Evolutionary conservation across 1,140 invertebrate genomes (phyloP).

Genomic region (Aphelinus certus): DNA sequence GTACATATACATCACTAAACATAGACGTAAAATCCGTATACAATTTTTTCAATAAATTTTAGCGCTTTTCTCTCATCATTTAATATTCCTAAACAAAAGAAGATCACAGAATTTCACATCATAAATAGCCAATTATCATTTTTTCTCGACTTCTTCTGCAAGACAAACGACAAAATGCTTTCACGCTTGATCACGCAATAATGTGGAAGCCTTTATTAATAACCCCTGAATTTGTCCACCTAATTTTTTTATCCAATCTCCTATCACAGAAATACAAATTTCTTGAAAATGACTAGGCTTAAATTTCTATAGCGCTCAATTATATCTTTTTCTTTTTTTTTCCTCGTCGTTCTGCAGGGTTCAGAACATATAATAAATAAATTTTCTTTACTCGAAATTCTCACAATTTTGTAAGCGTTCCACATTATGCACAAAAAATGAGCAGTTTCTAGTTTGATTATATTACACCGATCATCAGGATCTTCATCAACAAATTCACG

Average conservation of each 20-base stretch:
- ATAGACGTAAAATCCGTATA: conserved; percentile 59
- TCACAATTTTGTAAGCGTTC: conserved; percentile 39
- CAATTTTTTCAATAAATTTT: conserved; percentile 46
- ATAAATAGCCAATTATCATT: conserved; percentile 47
- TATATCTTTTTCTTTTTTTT: conserved; percentile 37
- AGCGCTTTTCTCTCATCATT: conserved; percentile 42
- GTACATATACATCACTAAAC: conserved; percentile 55
- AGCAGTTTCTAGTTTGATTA: conserved; percentile 9
- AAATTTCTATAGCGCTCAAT: conserved; percentile 56
- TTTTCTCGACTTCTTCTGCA: conserved; percentile 32
- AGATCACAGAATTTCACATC: conserved; percentile 66
- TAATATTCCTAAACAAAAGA: conserved; percentile 62
- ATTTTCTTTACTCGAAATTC: conserved; percentile 30
- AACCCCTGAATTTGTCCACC: conserved; percentile 30
- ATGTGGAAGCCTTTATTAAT: conserved; percentile 44
- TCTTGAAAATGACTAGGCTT: conserved; percentile 64
- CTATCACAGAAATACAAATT: conserved; percentile 64
- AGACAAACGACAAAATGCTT: not conserved
- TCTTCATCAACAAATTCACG: no score
- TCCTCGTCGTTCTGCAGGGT: conserved; percentile 23
- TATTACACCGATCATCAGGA: not conserved
- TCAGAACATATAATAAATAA: conserved; percentile 39
- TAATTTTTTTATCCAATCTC: conserved; percentile 37
- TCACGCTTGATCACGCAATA: conserved; percentile 33
- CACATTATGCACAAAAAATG: conserved; percentile 51